Percentiles rank a stretch among this genome's conserved stretches.
Conservation (phyloP, 2,888 invertebrate genomes). For the Embidobia sp. region DNA sequence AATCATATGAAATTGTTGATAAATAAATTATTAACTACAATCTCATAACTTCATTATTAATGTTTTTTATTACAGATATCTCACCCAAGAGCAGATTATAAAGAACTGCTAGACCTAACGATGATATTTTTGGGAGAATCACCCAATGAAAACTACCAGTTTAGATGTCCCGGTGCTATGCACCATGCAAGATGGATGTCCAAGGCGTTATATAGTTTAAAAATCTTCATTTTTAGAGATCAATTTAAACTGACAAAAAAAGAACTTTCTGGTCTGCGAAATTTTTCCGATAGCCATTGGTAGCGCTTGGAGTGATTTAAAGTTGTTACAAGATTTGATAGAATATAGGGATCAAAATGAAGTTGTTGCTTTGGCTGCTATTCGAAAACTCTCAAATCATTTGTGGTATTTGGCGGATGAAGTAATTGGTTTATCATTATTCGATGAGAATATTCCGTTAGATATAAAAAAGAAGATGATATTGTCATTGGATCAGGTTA, state of each 20-base stretch:
- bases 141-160: background rate
- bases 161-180: slow-evolving; percentile 13
- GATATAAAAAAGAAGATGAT: slow-evolving; percentile 47
- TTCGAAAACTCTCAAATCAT: slow-evolving; percentile 6
- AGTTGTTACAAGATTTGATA: slow-evolving; percentile 15
- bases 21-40: slow-evolving; percentile 1
- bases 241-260: slow-evolving; percentile 8
- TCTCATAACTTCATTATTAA: background rate
- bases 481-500: slow-evolving; percentile 2
- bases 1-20: background rate
- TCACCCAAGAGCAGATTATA: slow-evolving; percentile 4
- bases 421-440: slow-evolving; percentile 4
- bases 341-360: slow-evolving; percentile 1
- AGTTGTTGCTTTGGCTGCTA: background rate
- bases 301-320: slow-evolving; percentile 29
- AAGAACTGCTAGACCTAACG: background rate
- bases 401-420: slow-evolving; percentile 1
- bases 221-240: slow-evolving; percentile 30
- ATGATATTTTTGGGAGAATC: slow-evolving; percentile 17
- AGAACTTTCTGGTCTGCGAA: slow-evolving; percentile 17
- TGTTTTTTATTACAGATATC: background rate
- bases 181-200: slow-evolving; percentile 37
- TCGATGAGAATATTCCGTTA: slow-evolving; percentile 12
- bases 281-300: too few species aligned
- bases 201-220: slow-evolving; percentile 30